These are phyloP conservation scores for Takifugu rubripes DNA, from an alignment of 2,797 vertebrate genomes.

Conservation along the genomic window DNA sequence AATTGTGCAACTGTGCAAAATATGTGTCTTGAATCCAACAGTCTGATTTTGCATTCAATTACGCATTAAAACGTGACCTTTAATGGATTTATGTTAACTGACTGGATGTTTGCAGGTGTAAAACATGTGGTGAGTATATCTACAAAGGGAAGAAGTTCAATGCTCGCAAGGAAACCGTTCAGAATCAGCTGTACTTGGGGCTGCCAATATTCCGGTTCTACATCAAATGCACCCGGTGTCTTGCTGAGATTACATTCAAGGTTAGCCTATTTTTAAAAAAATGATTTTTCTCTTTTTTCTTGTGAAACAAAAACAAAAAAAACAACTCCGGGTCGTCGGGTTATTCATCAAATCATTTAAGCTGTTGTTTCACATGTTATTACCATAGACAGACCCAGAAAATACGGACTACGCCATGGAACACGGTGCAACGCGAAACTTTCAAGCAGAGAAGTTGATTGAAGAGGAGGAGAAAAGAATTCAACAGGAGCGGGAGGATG, in stretches of 20 bases:
- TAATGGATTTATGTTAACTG: too few relatives aligned
- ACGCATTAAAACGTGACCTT: too few relatives aligned
- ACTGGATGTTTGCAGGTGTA: slow-evolving; percentile 78
- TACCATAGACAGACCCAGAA: slow-evolving; percentile 87
- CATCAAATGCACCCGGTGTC: slow-evolving; percentile 94
- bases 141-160: slow-evolving; percentile 99
- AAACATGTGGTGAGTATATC: slow-evolving; percentile 97
- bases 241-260: slow-evolving; percentile 98
- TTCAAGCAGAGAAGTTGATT: slow-evolving; percentile 93
- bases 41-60: too few relatives aligned
- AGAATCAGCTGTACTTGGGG: slow-evolving; percentile 89
- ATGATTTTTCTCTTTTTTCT: background rate
- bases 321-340: background rate
- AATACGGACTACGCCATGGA: slow-evolving; percentile 98
- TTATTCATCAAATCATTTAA: background rate
- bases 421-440: slow-evolving; percentile 91
- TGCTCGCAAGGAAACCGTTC: slow-evolving; percentile 91
- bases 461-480: slow-evolving; percentile 93
- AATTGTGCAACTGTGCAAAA: too few relatives aligned
- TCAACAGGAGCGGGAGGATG: slow-evolving; percentile 89
- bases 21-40: too few relatives aligned
- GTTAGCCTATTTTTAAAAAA: slow-evolving; percentile 54
- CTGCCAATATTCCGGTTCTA: slow-evolving; percentile 98
- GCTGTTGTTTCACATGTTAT: slow-evolving; percentile 3
- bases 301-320: background rate